Base-by-base conservation (phyloP, 2,888 invertebrate genomes). In the Tetranychus piercei region DNA sequence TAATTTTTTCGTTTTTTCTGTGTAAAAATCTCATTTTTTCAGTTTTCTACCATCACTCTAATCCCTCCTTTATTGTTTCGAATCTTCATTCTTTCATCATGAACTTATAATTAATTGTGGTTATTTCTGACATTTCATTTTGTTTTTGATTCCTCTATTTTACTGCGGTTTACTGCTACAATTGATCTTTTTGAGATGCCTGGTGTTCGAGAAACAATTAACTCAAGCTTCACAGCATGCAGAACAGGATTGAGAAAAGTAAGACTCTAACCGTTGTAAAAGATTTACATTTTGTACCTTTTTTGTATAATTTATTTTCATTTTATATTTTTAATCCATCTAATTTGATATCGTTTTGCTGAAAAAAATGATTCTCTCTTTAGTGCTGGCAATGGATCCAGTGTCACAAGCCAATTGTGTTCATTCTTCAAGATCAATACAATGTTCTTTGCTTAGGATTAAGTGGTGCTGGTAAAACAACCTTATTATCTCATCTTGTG, bases 301-400 rank as follows among this genome's bases (percentile, higher is more conserved):
- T 44, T n/a, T n/a, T 23, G 4, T 22, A 22, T 67, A 20, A 72
- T 74, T 18, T 71, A 43, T 22, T 15, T 23, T 23, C 18, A 34
- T 44, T 69, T 74, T 45, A 44, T 45, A n/a, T 74, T 73, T 5
- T 73, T 66, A 11, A 44, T 71, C 71, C 11, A 44, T 71, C 71
- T n/a, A 44, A 11, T 71, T 11, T 71, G 11, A 7, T 11, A 7
- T 15, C 44, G 1, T 9, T 22, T 67, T 67, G n/a, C 7, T 67
- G 15, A 6, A 22, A 55, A n/a, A 55, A 55, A 15, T n/a, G 6
- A 18, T n/a, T 71, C 11, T 1, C 6, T 44, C 4, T 44, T 44
- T 74, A 79, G 79, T 79, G 79, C 70, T 79, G 79, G 78, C 79
- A 78, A 73, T 79, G 79, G 76, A 73, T 79, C 1, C 77, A 76